Evolutionary conservation across 2,888 invertebrate genomes (phyloP).

Genomic region (Clanis bilineata): DNA sequence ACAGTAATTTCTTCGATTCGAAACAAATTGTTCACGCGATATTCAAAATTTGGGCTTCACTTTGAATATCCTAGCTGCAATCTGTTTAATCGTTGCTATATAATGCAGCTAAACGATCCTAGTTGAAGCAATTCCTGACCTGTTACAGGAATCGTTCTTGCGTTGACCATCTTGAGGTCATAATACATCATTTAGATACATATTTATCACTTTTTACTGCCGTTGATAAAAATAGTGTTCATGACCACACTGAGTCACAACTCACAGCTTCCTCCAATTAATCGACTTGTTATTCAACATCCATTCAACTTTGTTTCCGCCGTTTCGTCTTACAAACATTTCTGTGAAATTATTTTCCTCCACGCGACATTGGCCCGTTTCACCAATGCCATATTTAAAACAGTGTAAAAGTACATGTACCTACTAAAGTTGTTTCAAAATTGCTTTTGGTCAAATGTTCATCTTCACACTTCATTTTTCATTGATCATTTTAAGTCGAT

Average conservation of each 20-base stretch:
- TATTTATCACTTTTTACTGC: neutral
- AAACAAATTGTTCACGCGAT: neutral
- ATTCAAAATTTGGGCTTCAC: no score
- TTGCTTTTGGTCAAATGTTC: neutral
- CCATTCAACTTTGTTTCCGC: constrained; percentile 16
- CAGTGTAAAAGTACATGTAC: neutral
- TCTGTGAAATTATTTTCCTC: constrained; percentile 58
- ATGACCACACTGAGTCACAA: neutral
- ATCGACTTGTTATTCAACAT: constrained; percentile 4
- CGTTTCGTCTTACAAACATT: constrained; percentile 24
- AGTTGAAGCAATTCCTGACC: no score
- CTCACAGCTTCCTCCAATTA: neutral
- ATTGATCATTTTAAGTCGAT: no score
- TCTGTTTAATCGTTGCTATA: no score
- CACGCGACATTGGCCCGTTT: constrained; percentile 65
- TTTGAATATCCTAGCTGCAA: no score
- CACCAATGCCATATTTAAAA: constrained; percentile 48
- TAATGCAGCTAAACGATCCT: no score
- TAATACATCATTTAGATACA: no score
- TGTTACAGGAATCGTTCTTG: no score
- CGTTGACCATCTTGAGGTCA: no score
- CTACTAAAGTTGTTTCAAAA: neutral
- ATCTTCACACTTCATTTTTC: neutral
- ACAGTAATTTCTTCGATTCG: neutral
- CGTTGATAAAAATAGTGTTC: neutral